Conservation (phyloP, 2,113 vertebrate species). For the Passer montanus region DNA sequence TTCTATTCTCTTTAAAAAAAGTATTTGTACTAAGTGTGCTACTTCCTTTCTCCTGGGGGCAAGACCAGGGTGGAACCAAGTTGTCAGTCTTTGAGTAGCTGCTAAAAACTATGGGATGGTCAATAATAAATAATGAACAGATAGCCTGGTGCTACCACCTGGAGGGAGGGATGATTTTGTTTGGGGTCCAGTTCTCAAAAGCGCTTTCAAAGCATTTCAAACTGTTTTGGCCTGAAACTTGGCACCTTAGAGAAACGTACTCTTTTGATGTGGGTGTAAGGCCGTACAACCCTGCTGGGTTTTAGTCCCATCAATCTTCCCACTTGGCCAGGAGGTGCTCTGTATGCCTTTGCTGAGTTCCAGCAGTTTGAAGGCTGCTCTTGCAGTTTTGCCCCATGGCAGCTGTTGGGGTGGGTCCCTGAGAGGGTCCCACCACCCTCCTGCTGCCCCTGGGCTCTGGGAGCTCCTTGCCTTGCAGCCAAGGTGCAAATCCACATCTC, state of each 20-base stretch:
- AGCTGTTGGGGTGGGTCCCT: background rate
- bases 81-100: background rate
- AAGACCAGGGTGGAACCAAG: background rate
- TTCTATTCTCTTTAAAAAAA: background rate
- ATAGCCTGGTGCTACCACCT: background rate
- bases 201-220: background rate
- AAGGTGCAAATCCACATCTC: too few relatives aligned
- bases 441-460: fast-evolving
- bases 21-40: background rate
- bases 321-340: fast-evolving
- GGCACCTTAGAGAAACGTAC: fast-evolving
- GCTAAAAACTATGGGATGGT: background rate
- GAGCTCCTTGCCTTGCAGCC: background rate
- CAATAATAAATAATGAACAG: background rate
- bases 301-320: background rate
- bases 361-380: background rate
- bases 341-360: too few relatives aligned
- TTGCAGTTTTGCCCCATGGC: fast-evolving
- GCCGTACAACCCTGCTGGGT: background rate
- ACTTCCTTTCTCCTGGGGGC: background rate
- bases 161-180: background rate
- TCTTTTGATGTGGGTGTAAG: background rate
- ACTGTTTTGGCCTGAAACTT: background rate
- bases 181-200: background rate
- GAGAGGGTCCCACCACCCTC: fast-evolving